These are phyloP conservation scores for Bubo scandiacus DNA, from an alignment of 2,113 vertebrate species.

Conservation along the genomic window DNA sequence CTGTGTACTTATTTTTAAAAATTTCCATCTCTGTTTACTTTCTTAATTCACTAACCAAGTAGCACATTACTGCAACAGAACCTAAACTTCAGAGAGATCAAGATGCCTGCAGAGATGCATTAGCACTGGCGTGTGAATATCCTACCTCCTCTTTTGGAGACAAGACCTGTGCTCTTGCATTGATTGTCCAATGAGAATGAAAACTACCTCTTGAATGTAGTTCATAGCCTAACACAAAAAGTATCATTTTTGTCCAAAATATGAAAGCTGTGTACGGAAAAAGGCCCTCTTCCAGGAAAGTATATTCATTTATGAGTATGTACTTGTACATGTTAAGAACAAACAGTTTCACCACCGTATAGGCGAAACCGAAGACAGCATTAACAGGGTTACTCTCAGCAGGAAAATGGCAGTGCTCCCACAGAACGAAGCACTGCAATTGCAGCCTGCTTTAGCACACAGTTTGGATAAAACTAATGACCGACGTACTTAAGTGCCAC, in stretches of 20 bases:
- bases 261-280: not conserved
- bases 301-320: not conserved
- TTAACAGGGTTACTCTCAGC: conserved; percentile 85
- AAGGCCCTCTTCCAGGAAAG: not conserved
- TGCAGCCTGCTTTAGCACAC: conserved; percentile 89
- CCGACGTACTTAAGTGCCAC: fast-evolving
- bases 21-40: not conserved
- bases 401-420: conserved; percentile 92
- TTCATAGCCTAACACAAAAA: not conserved
- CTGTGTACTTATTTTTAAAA: not conserved
- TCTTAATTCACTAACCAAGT: not conserved
- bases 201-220: not conserved
- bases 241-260: not conserved
- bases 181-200: not conserved
- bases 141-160: not conserved
- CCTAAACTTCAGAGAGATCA: not conserved
- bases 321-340: conserved; percentile 73
- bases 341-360: conserved; percentile 22
- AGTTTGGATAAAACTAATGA: not conserved
- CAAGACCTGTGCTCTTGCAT: not conserved
- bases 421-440: conserved; percentile 87
- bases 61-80: not conserved
- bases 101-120: too few relatives aligned
- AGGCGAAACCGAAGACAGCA: conserved; percentile 51
- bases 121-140: not conserved